Evolutionary conservation across 2,888 invertebrate species (phyloP), one percentile per base, ranked within the genome.

Genomic region (Hoplodrina ambigua): DNA sequence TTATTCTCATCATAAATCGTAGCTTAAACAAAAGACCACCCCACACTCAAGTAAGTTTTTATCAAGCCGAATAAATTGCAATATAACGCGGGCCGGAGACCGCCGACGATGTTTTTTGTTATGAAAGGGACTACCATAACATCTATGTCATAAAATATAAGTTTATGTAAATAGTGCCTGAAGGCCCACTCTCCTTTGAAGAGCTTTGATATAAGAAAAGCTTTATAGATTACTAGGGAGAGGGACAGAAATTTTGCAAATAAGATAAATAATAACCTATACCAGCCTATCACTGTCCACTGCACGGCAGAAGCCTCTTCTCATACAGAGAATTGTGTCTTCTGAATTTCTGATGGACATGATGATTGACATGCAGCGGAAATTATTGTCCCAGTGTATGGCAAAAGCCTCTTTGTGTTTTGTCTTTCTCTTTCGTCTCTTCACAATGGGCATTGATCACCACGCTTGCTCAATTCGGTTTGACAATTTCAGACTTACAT

Each of bases 41-140:
- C 15, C 8, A 37, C 46, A 61, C 37, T 67, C 15, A 53, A 74
- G 25, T 25, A 25, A 66, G 20, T 66, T 75, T 77, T 72, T 72
- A 65, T 72, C 30, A 30, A 19, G n/a, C 37, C 33, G 11, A 19
- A 53, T 57, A 64, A 57, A 64, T 50, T 75, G 71, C 56, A 52
- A 63, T 52, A 60, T 76, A 64, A 46, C 20, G 44, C 37, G 72
- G 30, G 19, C 54, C 37, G 15, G 17, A 20, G 30, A 15, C 65
- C 60, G 33, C 53, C 52, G 56, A 58, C 58, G 57, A 67, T 37
- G 20, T 69, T 75, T 75, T 64, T 77, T 76, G 37, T 71, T 65
- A 71, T 37, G 15, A 64, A 25, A 61, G 6, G 75, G 60, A 20
- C 60, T 56, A 13, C 55, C 17, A 49, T 70, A 65, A 59, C 33